Evolutionary conservation across 2,888 invertebrate genomes (phyloP), one percentile per base, ranked within the genome.

Genomic region (Athetis lepigone): DNA sequence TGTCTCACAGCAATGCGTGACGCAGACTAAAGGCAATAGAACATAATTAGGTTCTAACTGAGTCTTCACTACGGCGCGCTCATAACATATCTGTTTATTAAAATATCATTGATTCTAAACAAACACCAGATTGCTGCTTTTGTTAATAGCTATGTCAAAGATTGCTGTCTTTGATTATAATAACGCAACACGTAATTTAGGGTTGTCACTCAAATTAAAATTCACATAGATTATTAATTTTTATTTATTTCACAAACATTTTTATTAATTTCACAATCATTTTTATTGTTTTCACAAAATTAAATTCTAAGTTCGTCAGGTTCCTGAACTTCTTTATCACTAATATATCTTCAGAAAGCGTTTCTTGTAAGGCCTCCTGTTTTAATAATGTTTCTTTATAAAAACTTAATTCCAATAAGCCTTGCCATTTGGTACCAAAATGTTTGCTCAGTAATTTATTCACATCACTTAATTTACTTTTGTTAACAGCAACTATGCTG

Each of bases 391-490:
- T 62, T 40, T 62, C 56, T 62, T 55, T 65, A 57, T 67, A 67
- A 67, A 67, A 67, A 56, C 51, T 59, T 49, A 61, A 65, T 49
- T 65, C 51, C 36, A 36, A 25, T 58, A 49, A 37, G 29, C 43
- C 71, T 65, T 58, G 47, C 59, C 65, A 65, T 63, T 63, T 40
- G 9, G 60, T 23, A 39, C 57, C 62, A 67, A 63, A 58, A 58
- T 67, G 57, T 63, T 67, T 67, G n/a, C 43, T 43, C 36, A 63
- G 37, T 52, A 63, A 57, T 47, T 52, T 63, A 42, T 62, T 59
- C 23, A 69, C 64, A 50, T 65, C 52, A 33, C 36, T 56, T 58
- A 63, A 49, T 55, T 68, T 68, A 27, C 36, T 43, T 50, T 58
- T 58, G 54, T 62, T 68, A 49, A 63, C 57, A 40, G 54, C 37